Conservation (phyloP, 2,113 vertebrate species). For the Tyrannus savana region DNA sequence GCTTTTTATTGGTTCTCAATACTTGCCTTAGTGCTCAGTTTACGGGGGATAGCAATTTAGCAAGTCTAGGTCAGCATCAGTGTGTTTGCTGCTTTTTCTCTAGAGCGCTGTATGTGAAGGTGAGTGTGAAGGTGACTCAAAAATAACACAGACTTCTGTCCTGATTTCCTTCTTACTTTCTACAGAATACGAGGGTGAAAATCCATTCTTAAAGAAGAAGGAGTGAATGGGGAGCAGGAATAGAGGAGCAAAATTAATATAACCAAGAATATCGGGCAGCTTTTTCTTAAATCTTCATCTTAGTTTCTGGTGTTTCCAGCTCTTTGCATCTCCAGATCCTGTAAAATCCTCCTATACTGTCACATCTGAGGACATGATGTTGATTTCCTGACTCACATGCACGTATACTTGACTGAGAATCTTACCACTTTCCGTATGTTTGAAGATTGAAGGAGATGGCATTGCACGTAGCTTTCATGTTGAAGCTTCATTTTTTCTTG, state of each 20-base stretch:
- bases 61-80: background rate
- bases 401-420: background rate
- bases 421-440: background rate
- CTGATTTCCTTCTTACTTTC: background rate
- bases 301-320: background rate
- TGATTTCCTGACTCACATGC: background rate
- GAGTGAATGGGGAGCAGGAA: background rate
- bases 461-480: background rate
- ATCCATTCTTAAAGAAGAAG: background rate
- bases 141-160: background rate
- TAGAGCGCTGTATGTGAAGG: background rate
- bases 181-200: background rate
- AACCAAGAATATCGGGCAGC: background rate
- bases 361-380: background rate
- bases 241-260: background rate
- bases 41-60: background rate
- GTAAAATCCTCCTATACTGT: background rate
- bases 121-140: background rate
- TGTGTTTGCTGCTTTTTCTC: background rate
- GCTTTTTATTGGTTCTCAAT: background rate
- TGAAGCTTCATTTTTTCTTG: slow-evolving; percentile 55
- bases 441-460: background rate
- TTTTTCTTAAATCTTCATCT: background rate
- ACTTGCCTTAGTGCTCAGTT: background rate
- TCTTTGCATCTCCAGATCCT: background rate